Conservation (phyloP, 2,113 vertebrate genomes). For the Eidolon helvum region DNA sequence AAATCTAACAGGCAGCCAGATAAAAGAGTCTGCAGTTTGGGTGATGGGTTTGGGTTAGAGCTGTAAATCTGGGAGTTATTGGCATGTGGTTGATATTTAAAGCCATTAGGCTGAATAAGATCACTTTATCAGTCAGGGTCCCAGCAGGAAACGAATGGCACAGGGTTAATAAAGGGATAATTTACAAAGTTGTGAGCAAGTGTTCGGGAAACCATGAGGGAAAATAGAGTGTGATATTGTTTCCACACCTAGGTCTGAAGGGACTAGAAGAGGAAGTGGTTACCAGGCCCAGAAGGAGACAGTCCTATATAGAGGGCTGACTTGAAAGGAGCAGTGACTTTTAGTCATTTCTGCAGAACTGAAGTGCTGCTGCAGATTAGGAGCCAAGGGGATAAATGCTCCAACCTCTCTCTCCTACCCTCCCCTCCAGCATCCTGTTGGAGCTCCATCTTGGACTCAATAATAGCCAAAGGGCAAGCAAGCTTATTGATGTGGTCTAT, state of each 20-base stretch:
- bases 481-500: background rate
- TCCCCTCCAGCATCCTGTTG: background rate
- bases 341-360: background rate
- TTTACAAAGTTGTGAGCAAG: conserved; percentile 14
- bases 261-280: background rate
- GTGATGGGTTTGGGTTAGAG: background rate
- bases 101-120: background rate
- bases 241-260: background rate
- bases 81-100: background rate
- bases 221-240: conserved; percentile 4
- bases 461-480: background rate
- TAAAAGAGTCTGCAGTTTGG: background rate
- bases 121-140: background rate
- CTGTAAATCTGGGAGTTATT: background rate
- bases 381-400: background rate
- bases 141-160: background rate
- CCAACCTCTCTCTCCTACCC: background rate
- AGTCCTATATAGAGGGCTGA: background rate
- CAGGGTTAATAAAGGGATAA: background rate
- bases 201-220: background rate
- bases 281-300: background rate
- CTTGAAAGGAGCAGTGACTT: background rate
- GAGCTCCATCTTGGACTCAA: background rate
- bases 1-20: background rate
- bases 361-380: background rate